A percentile compares a stretch with the other conserved stretches of the same genome.
phyloP scores from a whole-genome alignment of 2,888 invertebrate genomes.

The Cotesia congregata region DNA sequence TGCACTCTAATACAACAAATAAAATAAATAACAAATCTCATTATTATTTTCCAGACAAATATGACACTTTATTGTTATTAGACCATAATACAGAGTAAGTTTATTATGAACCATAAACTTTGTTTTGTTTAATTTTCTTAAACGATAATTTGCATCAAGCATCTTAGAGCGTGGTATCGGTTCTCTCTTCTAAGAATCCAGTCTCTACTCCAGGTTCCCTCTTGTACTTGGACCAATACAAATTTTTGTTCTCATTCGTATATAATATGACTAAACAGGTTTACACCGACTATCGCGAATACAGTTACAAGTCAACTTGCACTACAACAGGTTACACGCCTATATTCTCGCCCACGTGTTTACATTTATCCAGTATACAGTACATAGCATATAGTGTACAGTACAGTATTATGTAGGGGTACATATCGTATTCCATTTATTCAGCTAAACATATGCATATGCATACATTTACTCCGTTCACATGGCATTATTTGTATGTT shows the following conservation, averaged over 20 bases:
- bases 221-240: not conserved
- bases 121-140: not conserved
- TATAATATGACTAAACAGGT: slow-evolving; percentile 33
- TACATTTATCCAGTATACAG: slow-evolving; percentile 39
- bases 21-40: not conserved
- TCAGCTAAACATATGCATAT: not conserved
- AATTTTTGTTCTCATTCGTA: slow-evolving; percentile 31
- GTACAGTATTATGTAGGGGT: slow-evolving; percentile 34
- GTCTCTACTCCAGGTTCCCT: not conserved
- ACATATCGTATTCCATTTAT: slow-evolving; percentile 22
- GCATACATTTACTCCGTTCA: not conserved
- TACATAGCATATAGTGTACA: not conserved
- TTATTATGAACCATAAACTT: not conserved
- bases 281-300: slow-evolving; percentile 39
- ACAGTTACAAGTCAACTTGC: slow-evolving; percentile 41
- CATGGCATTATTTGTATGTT: not conserved
- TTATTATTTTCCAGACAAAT: slow-evolving; percentile 12
- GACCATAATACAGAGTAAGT: not conserved
- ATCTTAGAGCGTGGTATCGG: not conserved
- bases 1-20: not conserved
- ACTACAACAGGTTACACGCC: slow-evolving; percentile 56
- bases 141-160: not conserved
- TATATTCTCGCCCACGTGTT: slow-evolving; percentile 46
- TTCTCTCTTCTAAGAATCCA: not conserved
- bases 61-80: not conserved